These are phyloP conservation scores for Endomychus coccineus DNA, from an alignment of 2,888 invertebrate species.

Conservation along the genomic window DNA sequence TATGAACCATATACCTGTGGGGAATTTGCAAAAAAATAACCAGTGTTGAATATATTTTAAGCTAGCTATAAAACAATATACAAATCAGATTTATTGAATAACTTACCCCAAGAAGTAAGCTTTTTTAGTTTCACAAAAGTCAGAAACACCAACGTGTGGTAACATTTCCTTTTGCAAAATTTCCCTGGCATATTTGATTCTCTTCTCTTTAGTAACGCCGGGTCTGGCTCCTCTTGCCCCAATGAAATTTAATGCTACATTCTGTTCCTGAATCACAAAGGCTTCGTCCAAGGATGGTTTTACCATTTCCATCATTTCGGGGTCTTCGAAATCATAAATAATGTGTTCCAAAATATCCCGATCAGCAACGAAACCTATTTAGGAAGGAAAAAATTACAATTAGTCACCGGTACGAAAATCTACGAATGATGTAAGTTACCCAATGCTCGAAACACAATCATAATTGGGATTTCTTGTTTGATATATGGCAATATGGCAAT, in stretches of 20 bases:
- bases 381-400: too few relatives aligned
- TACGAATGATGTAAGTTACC: conserved; percentile 12
- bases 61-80: too few relatives aligned
- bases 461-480: conserved; percentile 98
- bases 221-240: conserved; percentile 95
- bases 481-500: conserved; percentile 98
- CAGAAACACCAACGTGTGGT: conserved; percentile 98
- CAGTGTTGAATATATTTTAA: too few relatives aligned
- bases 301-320: conserved; percentile 99
- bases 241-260: conserved; percentile 97
- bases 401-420: too few relatives aligned
- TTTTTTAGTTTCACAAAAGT: conserved; percentile 99
- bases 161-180: conserved; percentile 99
- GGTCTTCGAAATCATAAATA: conserved; percentile 99
- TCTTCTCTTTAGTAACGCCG: conserved; percentile 97
- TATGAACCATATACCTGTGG: conserved; percentile 91
- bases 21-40: conserved; percentile 8
- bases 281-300: conserved; percentile 99
- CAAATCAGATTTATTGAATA: too few relatives aligned
- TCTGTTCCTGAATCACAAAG: conserved; percentile 98
- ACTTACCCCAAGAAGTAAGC: conserved; percentile 85
- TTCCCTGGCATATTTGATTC: conserved; percentile 98
- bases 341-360: conserved; percentile 99
- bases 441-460: conserved; percentile 96
- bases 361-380: conserved; percentile 98